A percentile compares a stretch with the other conserved stretches of the same genome.
phyloP scores from a whole-genome alignment of 1,140 invertebrate genomes.

The Trinorchestia longiramus region DNA sequence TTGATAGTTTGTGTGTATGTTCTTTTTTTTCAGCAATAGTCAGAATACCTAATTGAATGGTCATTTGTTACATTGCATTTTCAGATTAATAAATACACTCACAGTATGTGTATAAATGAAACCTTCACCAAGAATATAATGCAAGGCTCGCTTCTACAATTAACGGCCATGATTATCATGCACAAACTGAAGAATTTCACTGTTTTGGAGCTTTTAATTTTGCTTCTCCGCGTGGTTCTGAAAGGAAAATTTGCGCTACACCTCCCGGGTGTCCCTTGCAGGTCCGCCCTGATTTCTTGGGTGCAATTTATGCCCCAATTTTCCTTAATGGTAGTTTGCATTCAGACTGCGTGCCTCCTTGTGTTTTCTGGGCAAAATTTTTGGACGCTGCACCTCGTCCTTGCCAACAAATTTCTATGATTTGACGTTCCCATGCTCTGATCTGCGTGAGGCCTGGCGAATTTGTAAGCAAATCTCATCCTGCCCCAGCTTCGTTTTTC shows the following conservation, averaged over 20 bases:
- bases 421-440: neutral
- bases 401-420: slow-evolving; percentile 16
- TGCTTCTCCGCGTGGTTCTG: neutral
- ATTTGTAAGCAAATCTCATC: slow-evolving; percentile 39
- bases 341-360: neutral
- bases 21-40: neutral
- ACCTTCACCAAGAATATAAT: neutral
- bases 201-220: neutral
- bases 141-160: neutral
- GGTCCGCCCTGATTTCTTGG: neutral
- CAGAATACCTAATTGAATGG: neutral
- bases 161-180: neutral
- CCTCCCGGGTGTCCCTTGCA: neutral
- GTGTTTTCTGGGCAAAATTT: slow-evolving; percentile 19
- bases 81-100: neutral
- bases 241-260: neutral
- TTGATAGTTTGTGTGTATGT: neutral
- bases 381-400: slow-evolving; percentile 7
- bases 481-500: neutral
- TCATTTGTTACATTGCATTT: neutral
- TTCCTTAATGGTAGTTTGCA: slow-evolving; percentile 25
- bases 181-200: neutral
- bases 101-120: neutral
- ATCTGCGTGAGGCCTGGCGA: neutral
- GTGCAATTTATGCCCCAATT: slow-evolving; percentile 42